Percentiles rank a stretch among this genome's conserved stretches.
Conservation (phyloP, 2,888 invertebrate genomes). For the Ichneumoninae sp. region DNA sequence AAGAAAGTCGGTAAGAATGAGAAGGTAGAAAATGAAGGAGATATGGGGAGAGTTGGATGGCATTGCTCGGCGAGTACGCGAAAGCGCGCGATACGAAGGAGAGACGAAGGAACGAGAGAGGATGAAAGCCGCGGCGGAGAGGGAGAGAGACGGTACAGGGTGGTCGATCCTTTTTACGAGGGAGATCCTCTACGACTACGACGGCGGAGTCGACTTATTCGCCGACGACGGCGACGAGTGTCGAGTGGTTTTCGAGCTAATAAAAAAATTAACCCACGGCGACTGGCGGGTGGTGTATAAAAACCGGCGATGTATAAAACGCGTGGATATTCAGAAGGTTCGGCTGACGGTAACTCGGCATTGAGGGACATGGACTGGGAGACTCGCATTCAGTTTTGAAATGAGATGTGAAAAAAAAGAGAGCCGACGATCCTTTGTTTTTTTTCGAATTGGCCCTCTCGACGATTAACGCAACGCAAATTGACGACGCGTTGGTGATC, state of each 20-base stretch:
- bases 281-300: slow-evolving; percentile 71
- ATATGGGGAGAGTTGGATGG: slow-evolving; percentile 5
- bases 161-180: slow-evolving; percentile 72
- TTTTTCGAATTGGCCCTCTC: slow-evolving; percentile 55
- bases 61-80: slow-evolving; percentile 2
- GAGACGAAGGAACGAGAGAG: slow-evolving; percentile 16
- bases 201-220: slow-evolving; percentile 44
- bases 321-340: slow-evolving; percentile 49
- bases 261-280: slow-evolving; percentile 80
- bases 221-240: slow-evolving; percentile 68
- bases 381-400: slow-evolving; percentile 55
- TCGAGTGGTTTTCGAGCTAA: slow-evolving; percentile 82
- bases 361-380: slow-evolving; percentile 9
- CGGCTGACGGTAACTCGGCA: slow-evolving; percentile 41
- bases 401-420: slow-evolving; percentile 36
- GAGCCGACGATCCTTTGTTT: slow-evolving; percentile 50
- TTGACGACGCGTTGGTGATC: slow-evolving; percentile 69
- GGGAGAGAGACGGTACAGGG: slow-evolving; percentile 47
- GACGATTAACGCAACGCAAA: slow-evolving; percentile 61
- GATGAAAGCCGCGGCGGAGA: slow-evolving; percentile 14
- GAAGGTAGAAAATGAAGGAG: slow-evolving; percentile 43
- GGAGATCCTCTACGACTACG: slow-evolving; percentile 64
- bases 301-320: slow-evolving; percentile 77
- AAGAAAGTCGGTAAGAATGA: slow-evolving; percentile 18
- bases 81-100: slow-evolving; percentile 25